Percentiles rank a stretch among this genome's conserved stretches.
These are phyloP conservation scores for Tetragonula carbonaria DNA, from an alignment of 2,888 invertebrate species.

Conservation along the genomic window DNA sequence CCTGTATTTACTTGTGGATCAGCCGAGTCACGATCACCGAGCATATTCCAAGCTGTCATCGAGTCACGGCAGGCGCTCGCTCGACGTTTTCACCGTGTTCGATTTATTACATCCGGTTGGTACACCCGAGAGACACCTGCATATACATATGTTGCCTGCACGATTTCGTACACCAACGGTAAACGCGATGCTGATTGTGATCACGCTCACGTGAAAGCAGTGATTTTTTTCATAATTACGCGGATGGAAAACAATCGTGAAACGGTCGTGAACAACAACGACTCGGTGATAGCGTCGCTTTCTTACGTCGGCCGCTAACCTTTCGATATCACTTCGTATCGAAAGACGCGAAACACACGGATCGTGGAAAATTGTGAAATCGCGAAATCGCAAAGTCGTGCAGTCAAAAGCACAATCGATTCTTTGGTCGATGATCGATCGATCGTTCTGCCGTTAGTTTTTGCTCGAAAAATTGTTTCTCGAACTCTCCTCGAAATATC, in stretches of 20 bases:
- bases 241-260: slow-evolving; percentile 2
- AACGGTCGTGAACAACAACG: slow-evolving; percentile 13
- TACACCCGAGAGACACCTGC: slow-evolving; percentile 71
- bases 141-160: slow-evolving; percentile 57
- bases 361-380: background rate
- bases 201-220: slow-evolving; percentile 42
- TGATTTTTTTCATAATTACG: slow-evolving; percentile 47
- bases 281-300: background rate
- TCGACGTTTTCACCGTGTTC: slow-evolving; percentile 73
- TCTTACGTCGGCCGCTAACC: background rate
- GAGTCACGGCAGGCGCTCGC: slow-evolving; percentile 71
- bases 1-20: slow-evolving; percentile 57
- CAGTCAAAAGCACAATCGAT: background rate
- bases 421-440: background rate
- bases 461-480: too few species aligned
- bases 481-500: too few species aligned
- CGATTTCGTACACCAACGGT: slow-evolving; percentile 51
- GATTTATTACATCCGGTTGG: slow-evolving; percentile 77
- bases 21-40: slow-evolving; percentile 57
- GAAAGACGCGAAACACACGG: too few species aligned
- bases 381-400: background rate
- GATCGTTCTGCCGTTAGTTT: too few species aligned
- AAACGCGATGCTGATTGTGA: slow-evolving; percentile 49
- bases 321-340: background rate
- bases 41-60: slow-evolving; percentile 71